Percentiles rank a stretch among this genome's conserved stretches.
These are phyloP conservation scores for Zaprionus gabonicus DNA, from an alignment of 1,140 invertebrate species.

Conservation along the genomic window DNA sequence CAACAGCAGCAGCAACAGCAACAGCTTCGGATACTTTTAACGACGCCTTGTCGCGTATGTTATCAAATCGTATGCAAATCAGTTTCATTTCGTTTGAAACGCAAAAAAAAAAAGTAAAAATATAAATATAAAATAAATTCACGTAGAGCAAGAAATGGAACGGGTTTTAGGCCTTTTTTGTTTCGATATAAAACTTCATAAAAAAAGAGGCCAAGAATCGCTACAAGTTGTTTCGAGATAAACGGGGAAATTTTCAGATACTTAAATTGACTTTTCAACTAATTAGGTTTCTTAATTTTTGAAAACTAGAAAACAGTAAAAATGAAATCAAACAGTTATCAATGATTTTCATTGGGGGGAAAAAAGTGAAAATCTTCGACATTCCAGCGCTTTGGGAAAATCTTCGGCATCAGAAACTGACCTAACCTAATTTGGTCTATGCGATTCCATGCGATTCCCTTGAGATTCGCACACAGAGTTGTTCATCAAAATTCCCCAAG, in stretches of 20 bases:
- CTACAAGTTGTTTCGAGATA: constrained; percentile 5
- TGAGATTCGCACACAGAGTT: constrained; percentile 4
- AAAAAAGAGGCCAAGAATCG: constrained; percentile 15
- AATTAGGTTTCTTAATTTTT: not conserved
- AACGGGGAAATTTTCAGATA: constrained; percentile 2
- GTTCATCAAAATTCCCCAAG: constrained; percentile 32
- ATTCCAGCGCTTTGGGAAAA: not conserved
- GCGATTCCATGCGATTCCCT: not conserved
- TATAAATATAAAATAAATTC: constrained; percentile 44
- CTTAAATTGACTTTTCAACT: not conserved
- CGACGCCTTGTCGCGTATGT: constrained; percentile 32
- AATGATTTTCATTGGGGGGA: not conserved
- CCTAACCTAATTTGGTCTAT: constrained; percentile 32
- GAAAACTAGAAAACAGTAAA: not conserved
- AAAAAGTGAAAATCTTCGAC: constrained; percentile 32
- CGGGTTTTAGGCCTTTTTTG: constrained; percentile 54
- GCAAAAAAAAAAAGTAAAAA: constrained; percentile 49
- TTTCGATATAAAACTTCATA: constrained; percentile 19
- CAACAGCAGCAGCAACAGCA: not conserved
- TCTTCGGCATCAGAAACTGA: constrained; percentile 16
- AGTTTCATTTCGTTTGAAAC: constrained; percentile 58
- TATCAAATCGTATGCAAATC: constrained; percentile 78
- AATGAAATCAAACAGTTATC: not conserved
- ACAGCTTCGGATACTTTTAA: constrained; percentile 28
- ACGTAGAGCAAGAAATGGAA: constrained; percentile 48